A percentile compares a stretch with the other conserved stretches of the same genome.
phyloP scores from a whole-genome alignment of 23 tunicate genomes.

The Styela plicata region DNA sequence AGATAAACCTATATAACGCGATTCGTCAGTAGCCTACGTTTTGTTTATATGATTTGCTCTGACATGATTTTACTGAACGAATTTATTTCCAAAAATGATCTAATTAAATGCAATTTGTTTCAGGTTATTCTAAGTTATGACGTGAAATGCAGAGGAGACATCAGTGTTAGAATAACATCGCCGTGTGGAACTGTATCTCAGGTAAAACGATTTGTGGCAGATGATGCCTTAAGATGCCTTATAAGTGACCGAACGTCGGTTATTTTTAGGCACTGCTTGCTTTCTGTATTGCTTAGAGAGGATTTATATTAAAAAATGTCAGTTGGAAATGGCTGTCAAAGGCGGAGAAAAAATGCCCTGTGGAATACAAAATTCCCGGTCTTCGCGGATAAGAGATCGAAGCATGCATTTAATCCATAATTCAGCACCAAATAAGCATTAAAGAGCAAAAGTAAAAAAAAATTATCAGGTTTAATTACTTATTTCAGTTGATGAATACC shows the following conservation, averaged over 20 bases:
- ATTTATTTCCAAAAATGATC: no score
- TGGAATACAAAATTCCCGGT: neutral
- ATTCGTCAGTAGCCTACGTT: no score
- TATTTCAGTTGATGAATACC: conserved; percentile 25
- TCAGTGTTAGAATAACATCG: conserved; percentile 16
- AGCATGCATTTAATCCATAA: no score
- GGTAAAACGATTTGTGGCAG: neutral
- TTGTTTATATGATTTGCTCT: no score
- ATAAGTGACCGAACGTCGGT: neutral
- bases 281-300: neutral
- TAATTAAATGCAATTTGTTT: no score
- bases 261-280: neutral
- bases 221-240: neutral
- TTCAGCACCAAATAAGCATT: no score
- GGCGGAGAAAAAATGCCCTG: no score
- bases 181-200: conserved; percentile 32
- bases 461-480: neutral
- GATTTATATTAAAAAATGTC: neutral
- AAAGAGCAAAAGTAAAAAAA: no score
- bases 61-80: no score
- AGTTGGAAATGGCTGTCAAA: no score
- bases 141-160: conserved; percentile 35
- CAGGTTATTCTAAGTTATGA: conserved; percentile 29
- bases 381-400: neutral
- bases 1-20: no score